Evolutionary conservation across 2,888 invertebrate species (phyloP).

Genomic region (Caprella mutica): DNA sequence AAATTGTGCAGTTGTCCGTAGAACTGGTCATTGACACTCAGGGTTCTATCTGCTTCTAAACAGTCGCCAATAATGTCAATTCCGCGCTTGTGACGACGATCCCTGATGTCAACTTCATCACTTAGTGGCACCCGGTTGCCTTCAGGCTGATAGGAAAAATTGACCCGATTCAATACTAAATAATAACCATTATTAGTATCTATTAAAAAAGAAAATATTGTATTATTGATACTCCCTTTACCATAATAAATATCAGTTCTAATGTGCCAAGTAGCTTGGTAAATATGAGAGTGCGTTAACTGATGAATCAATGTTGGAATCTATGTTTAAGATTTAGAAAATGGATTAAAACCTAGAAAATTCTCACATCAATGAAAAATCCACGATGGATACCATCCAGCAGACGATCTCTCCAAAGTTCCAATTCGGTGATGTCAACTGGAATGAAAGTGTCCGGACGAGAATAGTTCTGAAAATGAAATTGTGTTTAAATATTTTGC

Average conservation of each 20-base stretch:
- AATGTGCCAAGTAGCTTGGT: no score
- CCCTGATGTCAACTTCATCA: neutral
- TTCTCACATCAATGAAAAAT: neutral
- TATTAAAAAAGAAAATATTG: neutral
- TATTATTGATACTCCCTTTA: no score
- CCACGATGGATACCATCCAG: neutral
- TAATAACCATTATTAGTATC: no score
- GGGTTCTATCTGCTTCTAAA: neutral
- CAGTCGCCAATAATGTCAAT: neutral
- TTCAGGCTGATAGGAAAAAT: neutral
- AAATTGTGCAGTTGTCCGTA: conserved; percentile 67
- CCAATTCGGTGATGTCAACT: neutral
- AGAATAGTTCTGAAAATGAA: no score
- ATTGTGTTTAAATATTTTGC: no score
- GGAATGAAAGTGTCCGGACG: neutral
- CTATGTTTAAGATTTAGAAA: no score
- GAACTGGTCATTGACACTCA: conserved; percentile 27
- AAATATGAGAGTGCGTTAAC: no score
- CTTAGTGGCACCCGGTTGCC: neutral
- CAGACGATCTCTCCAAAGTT: neutral
- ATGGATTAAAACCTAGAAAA: no score
- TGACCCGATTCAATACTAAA: neutral
- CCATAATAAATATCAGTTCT: no score
- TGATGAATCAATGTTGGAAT: no score
- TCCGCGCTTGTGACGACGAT: neutral